phyloP scores from a whole-genome alignment of 2,797 vertebrate species.

The Brotula barbata region DNA sequence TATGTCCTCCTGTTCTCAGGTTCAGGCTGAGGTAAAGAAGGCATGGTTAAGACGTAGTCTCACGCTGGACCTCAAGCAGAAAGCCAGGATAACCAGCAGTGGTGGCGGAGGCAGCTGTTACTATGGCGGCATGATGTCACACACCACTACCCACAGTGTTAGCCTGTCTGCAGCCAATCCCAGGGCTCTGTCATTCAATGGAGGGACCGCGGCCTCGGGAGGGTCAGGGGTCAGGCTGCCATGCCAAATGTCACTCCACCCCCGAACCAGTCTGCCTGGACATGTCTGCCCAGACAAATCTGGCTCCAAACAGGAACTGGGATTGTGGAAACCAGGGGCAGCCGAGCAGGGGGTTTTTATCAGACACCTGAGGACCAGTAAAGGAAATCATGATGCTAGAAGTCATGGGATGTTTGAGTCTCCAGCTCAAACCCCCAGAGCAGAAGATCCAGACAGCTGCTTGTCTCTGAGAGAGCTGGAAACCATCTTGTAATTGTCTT shows the following conservation, averaged over 20 bases:
- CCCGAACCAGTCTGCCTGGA: conserved; percentile 58
- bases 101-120: conserved; percentile 80
- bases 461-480: conserved; percentile 73
- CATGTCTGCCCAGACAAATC: conserved; percentile 52
- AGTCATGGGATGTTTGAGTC: conserved; percentile 8
- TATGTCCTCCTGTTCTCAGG: conserved; percentile 59
- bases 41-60: conserved; percentile 82
- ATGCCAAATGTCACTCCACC: conserved; percentile 45
- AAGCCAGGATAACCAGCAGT: conserved; percentile 81
- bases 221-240: conserved; percentile 45
- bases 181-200: conserved; percentile 59
- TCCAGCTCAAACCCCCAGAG: conserved; percentile 14
- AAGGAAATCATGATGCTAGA: conserved; percentile 28
- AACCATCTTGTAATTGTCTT: conserved; percentile 70
- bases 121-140: conserved; percentile 84
- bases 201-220: conserved; percentile 35
- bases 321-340: conserved; percentile 22
- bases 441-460: conserved; percentile 48
- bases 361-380: conserved; percentile 33
- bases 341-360: conserved; percentile 28
- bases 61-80: conserved; percentile 81
- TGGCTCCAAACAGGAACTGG: conserved; percentile 36
- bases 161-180: conserved; percentile 71
- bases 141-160: conserved; percentile 82
- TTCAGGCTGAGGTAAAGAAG: conserved; percentile 85